Percentiles rank a stretch among this genome's conserved stretches.
Conservation (phyloP, 2,113 vertebrate species). For the Trochalopteron elliotii region DNA sequence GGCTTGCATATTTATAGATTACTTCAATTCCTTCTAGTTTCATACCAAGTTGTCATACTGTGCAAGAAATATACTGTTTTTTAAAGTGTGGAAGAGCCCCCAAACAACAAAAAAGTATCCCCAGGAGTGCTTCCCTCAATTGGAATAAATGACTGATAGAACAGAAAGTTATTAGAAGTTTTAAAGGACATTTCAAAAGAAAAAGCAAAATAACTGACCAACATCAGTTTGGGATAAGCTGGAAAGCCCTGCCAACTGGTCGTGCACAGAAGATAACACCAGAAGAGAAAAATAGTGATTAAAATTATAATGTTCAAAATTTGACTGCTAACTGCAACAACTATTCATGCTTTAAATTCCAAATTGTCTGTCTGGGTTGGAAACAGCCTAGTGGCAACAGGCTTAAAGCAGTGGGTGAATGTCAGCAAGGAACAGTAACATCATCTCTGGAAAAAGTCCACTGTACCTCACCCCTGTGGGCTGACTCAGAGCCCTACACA, state of each 20-base stretch:
- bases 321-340: neutral
- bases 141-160: neutral
- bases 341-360: neutral
- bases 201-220: neutral
- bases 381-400: neutral
- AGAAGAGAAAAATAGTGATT: neutral
- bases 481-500: neutral
- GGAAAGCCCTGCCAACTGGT: neutral
- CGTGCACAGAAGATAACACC: neutral
- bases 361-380: neutral
- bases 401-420: neutral
- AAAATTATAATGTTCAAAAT: neutral
- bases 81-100: neutral
- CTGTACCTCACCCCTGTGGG: neutral
- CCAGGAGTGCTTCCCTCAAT: neutral
- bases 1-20: neutral
- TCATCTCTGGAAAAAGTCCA: neutral
- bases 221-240: neutral
- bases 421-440: neutral
- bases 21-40: neutral
- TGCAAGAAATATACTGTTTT: neutral
- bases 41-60: neutral
- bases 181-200: neutral
- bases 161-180: neutral
- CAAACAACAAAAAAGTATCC: neutral